Base-by-base conservation (phyloP, 2,888 invertebrate species). In the Beris chalybata region DNA sequence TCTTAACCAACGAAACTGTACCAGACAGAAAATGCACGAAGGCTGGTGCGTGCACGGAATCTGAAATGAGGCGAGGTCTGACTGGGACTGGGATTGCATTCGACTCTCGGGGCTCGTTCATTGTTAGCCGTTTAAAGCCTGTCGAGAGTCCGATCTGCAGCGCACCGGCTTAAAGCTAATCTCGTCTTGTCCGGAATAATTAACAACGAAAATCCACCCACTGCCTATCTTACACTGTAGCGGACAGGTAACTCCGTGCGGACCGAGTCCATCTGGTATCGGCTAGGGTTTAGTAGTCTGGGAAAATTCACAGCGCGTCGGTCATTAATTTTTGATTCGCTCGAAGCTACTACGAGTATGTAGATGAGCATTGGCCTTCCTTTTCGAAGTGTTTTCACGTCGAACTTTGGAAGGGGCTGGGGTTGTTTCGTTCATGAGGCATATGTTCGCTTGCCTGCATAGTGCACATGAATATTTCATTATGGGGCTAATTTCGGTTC, bases 41-140 rank as follows among this genome's bases (percentile, higher is more conserved):
- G 29, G 31, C 52, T 38, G 38, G 38, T 43, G 54, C 64, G 64
- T 64, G 64, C 54, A 45, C 11, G 30, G 64, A 53, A 64, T 64
- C 12, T 30, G 45, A 64, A 64, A 64, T 64, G 64, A 64, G 64
- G 64, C 64, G 64, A 64, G 64, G 64, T 64, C 64, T 64, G 44
- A 11, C 15, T n/a, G 3, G 31, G 59, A 43, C 43, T 9, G 11
- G 13, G 32, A 32, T 4, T 55, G 56, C 59, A 48, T 7, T 32
- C 38, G 38, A 38, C 5, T 38, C 38, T 38, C 38, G 38, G 38
- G 38, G 9, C 38, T 38, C 38, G 5, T 5, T 9, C 38, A 38
- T 7, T 38, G 38, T 38, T 38, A 2, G 38, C 38, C 1, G 1
- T 9, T 38, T 38, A 38, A 38, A 38, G 38, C 38, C 38, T 9